These are phyloP conservation scores for Melolontha melolontha DNA, from an alignment of 2,888 invertebrate species.

Conservation along the genomic window DNA sequence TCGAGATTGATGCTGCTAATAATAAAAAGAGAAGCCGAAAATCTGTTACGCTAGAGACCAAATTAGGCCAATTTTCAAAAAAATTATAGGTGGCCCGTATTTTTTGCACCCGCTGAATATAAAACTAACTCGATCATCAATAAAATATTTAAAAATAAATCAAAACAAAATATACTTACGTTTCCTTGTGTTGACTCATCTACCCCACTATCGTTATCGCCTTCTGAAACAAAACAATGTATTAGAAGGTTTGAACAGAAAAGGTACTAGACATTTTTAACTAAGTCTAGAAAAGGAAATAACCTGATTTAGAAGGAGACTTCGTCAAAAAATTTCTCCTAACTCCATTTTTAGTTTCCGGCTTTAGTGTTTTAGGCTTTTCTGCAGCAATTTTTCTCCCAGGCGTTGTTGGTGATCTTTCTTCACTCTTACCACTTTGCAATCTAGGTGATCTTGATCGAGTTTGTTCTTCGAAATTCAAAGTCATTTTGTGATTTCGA, in stretches of 20 bases:
- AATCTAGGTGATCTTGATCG: constrained; percentile 22
- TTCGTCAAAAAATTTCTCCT: constrained; percentile 33
- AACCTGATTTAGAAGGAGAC: constrained; percentile 44
- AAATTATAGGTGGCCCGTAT: too few species aligned
- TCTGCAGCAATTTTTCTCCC: constrained; percentile 25
- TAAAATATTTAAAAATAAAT: background rate
- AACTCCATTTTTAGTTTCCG: constrained; percentile 23
- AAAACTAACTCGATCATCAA: too few species aligned
- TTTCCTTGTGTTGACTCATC: constrained; percentile 85
- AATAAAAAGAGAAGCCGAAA: too few species aligned
- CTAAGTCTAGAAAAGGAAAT: background rate
- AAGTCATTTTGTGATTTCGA: constrained; percentile 21
- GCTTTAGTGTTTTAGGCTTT: constrained; percentile 40
- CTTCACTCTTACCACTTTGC: constrained; percentile 3
- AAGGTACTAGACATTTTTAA: background rate
- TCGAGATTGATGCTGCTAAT: too few species aligned
- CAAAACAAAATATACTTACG: constrained; percentile 70
- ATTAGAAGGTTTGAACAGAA: constrained; percentile 34
- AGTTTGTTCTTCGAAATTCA: constrained; percentile 36
- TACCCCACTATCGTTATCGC: constrained; percentile 85
- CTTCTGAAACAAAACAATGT: constrained; percentile 73
- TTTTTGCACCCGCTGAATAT: too few species aligned
- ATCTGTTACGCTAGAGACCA: too few species aligned
- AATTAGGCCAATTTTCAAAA: too few species aligned
- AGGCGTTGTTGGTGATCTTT: constrained; percentile 32